Conservation (phyloP, 2,113 vertebrate genomes). For the Anhinga rufa region DNA sequence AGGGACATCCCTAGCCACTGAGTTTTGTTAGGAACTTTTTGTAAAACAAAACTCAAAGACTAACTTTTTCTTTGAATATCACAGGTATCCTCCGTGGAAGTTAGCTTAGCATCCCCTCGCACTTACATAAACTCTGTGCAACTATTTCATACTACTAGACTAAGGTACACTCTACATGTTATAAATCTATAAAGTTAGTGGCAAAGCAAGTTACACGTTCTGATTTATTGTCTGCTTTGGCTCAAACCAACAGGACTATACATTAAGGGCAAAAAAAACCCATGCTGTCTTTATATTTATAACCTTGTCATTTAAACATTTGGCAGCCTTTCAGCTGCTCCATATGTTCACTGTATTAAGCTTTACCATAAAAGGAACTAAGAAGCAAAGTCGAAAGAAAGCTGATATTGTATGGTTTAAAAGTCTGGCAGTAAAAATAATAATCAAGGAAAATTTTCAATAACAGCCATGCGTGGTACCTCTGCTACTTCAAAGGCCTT, state of each 20-base stretch:
- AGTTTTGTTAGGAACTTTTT: not conserved
- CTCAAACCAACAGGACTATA: slow-evolving; percentile 57
- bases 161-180: not conserved
- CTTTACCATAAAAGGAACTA: slow-evolving; percentile 77
- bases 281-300: slow-evolving; percentile 71
- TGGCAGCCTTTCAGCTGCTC: slow-evolving; percentile 75
- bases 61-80: not conserved
- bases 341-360: slow-evolving; percentile 77
- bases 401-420: slow-evolving; percentile 71
- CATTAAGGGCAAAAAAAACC: slow-evolving; percentile 35
- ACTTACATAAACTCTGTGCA: not conserved
- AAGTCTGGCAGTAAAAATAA: slow-evolving; percentile 70
- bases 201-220: slow-evolving; percentile 33
- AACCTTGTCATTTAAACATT: slow-evolving; percentile 77
- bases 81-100: not conserved
- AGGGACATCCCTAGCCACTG: not conserved
- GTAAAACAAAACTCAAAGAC: not conserved
- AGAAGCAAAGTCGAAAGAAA: slow-evolving; percentile 66
- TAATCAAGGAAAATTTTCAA: slow-evolving; percentile 69
- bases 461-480: slow-evolving; percentile 53
- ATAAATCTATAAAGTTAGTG: slow-evolving; percentile 51
- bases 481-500: slow-evolving; percentile 65
- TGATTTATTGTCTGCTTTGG: slow-evolving; percentile 69
- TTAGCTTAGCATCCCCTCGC: not conserved
- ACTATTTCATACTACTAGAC: not conserved